Evolutionary conservation across 2,888 invertebrate species (phyloP), one percentile per base, ranked within the genome.

Genomic region (Troglohyphantes excavatus): DNA sequence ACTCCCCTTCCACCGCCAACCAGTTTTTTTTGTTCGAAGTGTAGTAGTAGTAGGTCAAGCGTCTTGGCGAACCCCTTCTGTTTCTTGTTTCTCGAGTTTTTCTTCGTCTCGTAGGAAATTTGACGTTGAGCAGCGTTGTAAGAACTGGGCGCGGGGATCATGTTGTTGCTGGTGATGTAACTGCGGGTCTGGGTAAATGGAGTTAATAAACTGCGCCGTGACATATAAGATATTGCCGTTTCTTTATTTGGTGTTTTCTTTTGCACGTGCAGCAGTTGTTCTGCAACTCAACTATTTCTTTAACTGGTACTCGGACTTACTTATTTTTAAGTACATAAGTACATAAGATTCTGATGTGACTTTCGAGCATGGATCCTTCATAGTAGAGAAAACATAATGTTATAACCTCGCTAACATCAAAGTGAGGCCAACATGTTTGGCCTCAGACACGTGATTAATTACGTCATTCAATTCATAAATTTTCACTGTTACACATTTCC

Each of bases 21-120:
- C 13, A 67, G 43, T 78, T 78, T 82, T 46, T 46, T 70, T 7
- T 29, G 7, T 13, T 2, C 13, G n/a, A 53, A 53, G 53, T 53
- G 13, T 13, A 82, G 68, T 26, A n/a, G 11, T 67, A 59, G 29
- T 67, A 61, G 88, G 88, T 89, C 88, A 89, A 89, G 88, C 46
- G 76, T 75, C 46, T 88, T 76, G 61, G 61, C 19, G 29, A 39
- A 82, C 70, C 82, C 72, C 70, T 39, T 70, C 27, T 29, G 13
- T 19, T 70, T 70, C 59, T 76, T 33, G 23, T 70, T 46, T 72
- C 33, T 0, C 21, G 2, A n/a, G n/a, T 17, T 63, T n/a, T 43
- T 83, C 29, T 70, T 61, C 53, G n/a, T 63, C 61, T 61, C 9
- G 3, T 23, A 46, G 9, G 19, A 73, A 73, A 65, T 46, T 29